phyloP scores from a whole-genome alignment of 2,888 invertebrate species.

The Tetropium fuscum region DNA sequence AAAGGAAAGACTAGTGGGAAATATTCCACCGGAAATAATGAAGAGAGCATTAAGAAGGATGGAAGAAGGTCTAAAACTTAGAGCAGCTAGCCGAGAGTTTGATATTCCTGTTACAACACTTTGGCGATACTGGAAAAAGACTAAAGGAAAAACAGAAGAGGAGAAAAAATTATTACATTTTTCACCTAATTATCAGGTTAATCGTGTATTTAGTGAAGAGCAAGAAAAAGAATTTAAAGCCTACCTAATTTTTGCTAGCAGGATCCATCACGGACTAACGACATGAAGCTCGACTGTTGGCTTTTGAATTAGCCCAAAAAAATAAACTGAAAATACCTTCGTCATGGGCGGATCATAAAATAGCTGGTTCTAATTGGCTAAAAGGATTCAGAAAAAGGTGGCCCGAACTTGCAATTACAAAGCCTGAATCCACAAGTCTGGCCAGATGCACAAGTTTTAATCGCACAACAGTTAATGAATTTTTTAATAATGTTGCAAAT shows the following conservation, averaged over 20 bases:
- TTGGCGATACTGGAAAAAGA: background rate
- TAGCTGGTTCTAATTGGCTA: too few relatives aligned
- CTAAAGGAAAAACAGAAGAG: background rate
- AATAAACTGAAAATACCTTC: too few relatives aligned
- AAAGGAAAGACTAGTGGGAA: constrained; percentile 1
- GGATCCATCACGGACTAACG: constrained; percentile 11
- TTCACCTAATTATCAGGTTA: constrained; percentile 6
- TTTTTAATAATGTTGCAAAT: too few relatives aligned
- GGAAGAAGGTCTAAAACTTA: constrained; percentile 6
- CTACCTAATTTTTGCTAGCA: constrained; percentile 12
- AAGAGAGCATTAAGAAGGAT: constrained; percentile 6
- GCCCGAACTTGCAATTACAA: too few relatives aligned
- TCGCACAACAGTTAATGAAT: too few relatives aligned
- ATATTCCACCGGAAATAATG: background rate
- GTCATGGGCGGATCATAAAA: too few relatives aligned
- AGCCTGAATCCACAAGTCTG: too few relatives aligned
- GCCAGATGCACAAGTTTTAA: too few relatives aligned
- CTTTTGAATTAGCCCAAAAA: background rate
- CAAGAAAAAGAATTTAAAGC: constrained; percentile 6
- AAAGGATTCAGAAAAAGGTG: too few relatives aligned
- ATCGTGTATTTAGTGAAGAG: constrained; percentile 1
- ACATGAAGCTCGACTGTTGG: background rate
- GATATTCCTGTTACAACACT: constrained; percentile 3
- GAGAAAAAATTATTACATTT: background rate
- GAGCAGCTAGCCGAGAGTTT: background rate